A percentile compares a stretch with the other conserved stretches of the same genome.
phyloP scores from a whole-genome alignment of 2,113 vertebrate species.

The Gobius niger region DNA sequence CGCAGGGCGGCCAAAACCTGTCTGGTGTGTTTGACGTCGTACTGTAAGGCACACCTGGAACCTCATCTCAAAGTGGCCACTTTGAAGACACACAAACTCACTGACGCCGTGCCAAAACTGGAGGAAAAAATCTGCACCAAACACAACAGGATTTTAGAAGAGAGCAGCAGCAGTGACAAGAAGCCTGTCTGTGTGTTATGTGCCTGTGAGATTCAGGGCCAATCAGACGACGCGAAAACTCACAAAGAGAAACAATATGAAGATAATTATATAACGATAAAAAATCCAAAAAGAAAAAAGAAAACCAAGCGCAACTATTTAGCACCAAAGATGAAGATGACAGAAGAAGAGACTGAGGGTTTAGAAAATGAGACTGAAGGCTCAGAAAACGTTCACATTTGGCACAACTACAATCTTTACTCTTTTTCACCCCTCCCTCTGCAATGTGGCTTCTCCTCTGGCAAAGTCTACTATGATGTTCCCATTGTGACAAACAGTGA shows the following conservation, averaged over 20 bases:
- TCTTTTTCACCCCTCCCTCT: conserved; percentile 4
- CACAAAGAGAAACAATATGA: conserved; percentile 6
- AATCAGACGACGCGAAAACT: conserved; percentile 23
- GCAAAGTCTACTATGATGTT: conserved; percentile 37
- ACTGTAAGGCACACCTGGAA: conserved; percentile 40
- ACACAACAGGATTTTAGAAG: conserved; percentile 44
- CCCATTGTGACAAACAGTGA: neutral
- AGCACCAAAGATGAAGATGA: neutral
- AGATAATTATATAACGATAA: conserved; percentile 6
- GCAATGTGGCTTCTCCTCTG: conserved; percentile 14
- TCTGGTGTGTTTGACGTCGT: conserved; percentile 48
- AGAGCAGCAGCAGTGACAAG: conserved; percentile 37
- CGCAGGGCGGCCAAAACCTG: conserved; percentile 52
- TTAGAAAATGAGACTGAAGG: neutral
- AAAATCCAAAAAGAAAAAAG: conserved; percentile 4
- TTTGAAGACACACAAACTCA: conserved; percentile 46
- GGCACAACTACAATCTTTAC: neutral
- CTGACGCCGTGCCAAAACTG: conserved; percentile 37
- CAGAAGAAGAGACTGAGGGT: neutral
- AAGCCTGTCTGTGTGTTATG: conserved; percentile 35
- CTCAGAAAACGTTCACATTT: neutral
- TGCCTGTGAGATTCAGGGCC: conserved; percentile 24
- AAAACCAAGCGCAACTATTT: conserved; percentile 15
- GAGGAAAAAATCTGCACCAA: conserved; percentile 41
- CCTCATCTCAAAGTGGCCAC: conserved; percentile 35